Conservation (phyloP, 2,113 vertebrate species). For the Morone chrysops region DNA sequence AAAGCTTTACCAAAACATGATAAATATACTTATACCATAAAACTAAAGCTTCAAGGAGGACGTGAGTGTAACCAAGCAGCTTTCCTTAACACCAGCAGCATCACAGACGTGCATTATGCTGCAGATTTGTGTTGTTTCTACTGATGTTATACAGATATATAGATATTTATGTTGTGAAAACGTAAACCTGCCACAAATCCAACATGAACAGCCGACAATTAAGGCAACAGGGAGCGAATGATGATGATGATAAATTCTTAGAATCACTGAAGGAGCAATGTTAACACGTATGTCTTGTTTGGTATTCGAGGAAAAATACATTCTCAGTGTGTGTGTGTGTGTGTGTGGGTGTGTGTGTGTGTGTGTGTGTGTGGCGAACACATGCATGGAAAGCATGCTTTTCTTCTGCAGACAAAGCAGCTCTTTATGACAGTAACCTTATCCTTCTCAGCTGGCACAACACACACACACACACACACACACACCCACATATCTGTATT, state of each 20-base stretch:
- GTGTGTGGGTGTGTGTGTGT: constrained; percentile 14
- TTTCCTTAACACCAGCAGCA: background rate
- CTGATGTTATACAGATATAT: background rate
- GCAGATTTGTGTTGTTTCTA: background rate
- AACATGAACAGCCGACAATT: background rate
- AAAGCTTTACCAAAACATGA: background rate
- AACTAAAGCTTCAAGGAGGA: background rate
- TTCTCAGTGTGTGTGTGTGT: background rate
- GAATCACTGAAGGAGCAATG: background rate
- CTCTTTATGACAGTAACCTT: constrained; percentile 74
- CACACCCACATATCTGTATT: constrained; percentile 15
- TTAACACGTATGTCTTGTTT: background rate
- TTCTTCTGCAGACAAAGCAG: constrained; percentile 65
- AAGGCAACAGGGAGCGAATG: background rate
- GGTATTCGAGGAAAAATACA: background rate
- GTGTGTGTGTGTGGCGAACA: constrained; percentile 10
- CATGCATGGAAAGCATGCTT: constrained; percentile 16
- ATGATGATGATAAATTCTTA: background rate
- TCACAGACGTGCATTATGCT: background rate
- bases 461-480: constrained; percentile 46
- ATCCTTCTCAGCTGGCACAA: constrained; percentile 73
- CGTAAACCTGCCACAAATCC: background rate
- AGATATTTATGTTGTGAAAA: background rate
- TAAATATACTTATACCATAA: background rate
- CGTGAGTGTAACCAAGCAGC: background rate